Conservation (phyloP, 2,797 vertebrate genomes). For the Sebastiscus tertius region DNA sequence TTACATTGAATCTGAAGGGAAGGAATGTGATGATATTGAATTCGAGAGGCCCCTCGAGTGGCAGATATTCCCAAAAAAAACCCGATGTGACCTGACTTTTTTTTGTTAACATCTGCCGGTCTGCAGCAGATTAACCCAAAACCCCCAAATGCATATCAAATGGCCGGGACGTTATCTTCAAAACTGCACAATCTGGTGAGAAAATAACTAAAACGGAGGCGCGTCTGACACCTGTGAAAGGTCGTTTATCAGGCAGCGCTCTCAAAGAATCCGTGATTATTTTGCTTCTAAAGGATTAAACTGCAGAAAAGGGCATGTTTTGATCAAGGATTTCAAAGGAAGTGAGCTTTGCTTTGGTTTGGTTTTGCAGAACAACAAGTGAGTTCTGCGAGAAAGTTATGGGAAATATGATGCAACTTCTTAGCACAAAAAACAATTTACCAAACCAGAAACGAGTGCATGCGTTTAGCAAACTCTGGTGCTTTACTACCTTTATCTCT, state of each 20-base stretch:
- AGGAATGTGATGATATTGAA: slow-evolving; percentile 12
- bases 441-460: not conserved
- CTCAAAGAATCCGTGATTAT: not conserved
- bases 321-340: not conserved
- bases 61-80: not conserved
- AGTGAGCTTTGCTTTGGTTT: not conserved
- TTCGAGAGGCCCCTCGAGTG: not conserved
- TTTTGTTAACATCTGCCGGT: slow-evolving; percentile 22
- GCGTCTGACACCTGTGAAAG: not conserved
- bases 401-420: not conserved
- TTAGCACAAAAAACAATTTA: not conserved
- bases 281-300: not conserved
- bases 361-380: not conserved
- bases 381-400: not conserved
- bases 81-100: slow-evolving; percentile 8
- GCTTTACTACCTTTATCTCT: not conserved
- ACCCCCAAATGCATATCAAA: slow-evolving; percentile 8
- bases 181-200: not conserved
- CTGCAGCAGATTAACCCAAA: slow-evolving; percentile 23
- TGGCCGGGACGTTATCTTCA: not conserved
- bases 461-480: not conserved
- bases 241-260: not conserved
- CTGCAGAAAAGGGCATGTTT: not conserved
- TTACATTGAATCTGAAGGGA: slow-evolving; percentile 15
- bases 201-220: not conserved